Conservation (phyloP, 2,888 invertebrate species). For the Eupithecia dodoneata region DNA sequence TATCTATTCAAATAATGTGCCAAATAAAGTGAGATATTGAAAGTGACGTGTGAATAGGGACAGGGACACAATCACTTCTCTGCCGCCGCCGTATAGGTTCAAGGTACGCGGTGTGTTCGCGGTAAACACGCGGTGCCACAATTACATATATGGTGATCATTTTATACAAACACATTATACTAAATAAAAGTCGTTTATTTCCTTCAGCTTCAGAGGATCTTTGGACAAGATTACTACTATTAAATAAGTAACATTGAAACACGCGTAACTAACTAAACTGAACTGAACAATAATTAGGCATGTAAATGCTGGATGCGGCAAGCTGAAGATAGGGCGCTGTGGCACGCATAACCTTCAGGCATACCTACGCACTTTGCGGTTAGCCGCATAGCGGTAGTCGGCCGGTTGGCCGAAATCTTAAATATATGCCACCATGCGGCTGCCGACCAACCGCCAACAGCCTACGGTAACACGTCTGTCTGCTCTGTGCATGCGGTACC, state of each 20-base stretch:
- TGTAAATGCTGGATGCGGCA: background rate
- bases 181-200: background rate
- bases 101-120: background rate
- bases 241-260: background rate
- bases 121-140: background rate
- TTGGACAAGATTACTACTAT: background rate
- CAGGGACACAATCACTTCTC: background rate
- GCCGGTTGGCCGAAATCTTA: too few species aligned
- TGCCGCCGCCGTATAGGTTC: background rate
- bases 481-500: too few species aligned
- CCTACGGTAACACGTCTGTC: too few species aligned
- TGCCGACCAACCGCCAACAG: too few species aligned
- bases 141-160: background rate
- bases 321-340: background rate
- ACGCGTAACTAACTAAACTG: background rate
- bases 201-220: background rate
- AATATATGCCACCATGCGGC: too few species aligned
- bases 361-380: too few species aligned
- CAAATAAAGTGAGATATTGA: background rate
- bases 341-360: background rate
- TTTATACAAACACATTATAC: background rate
- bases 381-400: too few species aligned
- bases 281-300: background rate
- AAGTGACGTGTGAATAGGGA: background rate
- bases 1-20: background rate